Percentiles rank a stretch among this genome's conserved stretches.
Conservation (phyloP, 2,888 invertebrate genomes). For the Morpho helenor region DNA sequence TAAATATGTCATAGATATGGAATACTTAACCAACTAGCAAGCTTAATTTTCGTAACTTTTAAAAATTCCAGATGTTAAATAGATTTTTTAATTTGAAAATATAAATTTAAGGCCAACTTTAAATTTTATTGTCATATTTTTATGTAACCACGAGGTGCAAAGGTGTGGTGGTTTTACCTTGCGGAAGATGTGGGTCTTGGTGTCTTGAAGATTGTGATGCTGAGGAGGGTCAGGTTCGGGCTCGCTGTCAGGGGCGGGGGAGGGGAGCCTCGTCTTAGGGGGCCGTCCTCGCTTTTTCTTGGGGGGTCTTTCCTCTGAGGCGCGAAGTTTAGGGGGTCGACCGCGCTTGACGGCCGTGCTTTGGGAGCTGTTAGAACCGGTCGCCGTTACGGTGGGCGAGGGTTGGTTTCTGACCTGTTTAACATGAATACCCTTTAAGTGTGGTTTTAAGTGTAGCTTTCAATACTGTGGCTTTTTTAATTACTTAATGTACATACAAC, state of each 20-base stretch:
- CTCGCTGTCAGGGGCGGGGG: conserved; percentile 38
- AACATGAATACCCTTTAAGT: neutral
- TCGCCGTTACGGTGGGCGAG: conserved; percentile 26
- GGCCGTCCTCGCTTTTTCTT: conserved; percentile 67
- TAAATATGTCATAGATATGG: neutral
- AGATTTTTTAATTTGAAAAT: too few species aligned
- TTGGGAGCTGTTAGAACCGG: conserved; percentile 42
- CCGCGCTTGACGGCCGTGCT: conserved; percentile 64
- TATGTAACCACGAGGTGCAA: too few species aligned
- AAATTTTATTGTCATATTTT: too few species aligned
- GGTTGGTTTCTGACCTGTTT: conserved; percentile 28
- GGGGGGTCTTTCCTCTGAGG: conserved; percentile 54
- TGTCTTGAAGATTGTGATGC: conserved; percentile 47
- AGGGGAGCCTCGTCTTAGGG: conserved; percentile 48
- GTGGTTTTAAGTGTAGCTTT: too few species aligned
- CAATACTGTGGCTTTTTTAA: neutral
- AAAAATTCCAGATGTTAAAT: too few species aligned
- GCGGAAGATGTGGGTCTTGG: conserved; percentile 65
- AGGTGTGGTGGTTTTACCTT: conserved; percentile 39
- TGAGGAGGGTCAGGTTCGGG: conserved; percentile 34
- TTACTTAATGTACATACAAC: neutral
- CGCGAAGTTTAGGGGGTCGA: conserved; percentile 68
- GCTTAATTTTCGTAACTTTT: too few species aligned
- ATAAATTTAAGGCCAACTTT: too few species aligned
- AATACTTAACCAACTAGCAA: too few species aligned